A percentile compares a stretch with the other conserved stretches of the same genome.
phyloP scores from a whole-genome alignment of 2,797 vertebrate species.

The Eulemur mongoz region DNA sequence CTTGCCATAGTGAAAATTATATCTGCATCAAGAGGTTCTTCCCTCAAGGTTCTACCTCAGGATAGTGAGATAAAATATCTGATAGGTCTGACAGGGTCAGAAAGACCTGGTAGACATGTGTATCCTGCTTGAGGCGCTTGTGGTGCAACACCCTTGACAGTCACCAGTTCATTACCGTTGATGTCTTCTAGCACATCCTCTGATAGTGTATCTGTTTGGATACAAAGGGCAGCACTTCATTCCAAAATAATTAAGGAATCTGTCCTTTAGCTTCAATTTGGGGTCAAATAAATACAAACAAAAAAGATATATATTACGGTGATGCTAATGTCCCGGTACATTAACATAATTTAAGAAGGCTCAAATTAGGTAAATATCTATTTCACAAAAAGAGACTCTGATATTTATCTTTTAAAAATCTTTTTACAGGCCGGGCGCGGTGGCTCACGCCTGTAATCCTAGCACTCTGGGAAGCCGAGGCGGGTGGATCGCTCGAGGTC shows the following conservation, averaged over 20 bases:
- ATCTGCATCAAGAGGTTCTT: background rate
- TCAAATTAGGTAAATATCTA: background rate
- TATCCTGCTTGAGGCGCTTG: background rate
- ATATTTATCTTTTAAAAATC: background rate
- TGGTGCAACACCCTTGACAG: background rate
- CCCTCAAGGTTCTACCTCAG: background rate
- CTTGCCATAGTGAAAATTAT: background rate
- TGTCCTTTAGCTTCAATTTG: background rate
- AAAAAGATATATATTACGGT: background rate
- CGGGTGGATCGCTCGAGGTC: too few relatives aligned
- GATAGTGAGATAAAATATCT: background rate
- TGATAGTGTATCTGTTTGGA: background rate
- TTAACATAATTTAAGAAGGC: background rate
- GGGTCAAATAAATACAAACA: slow-evolving; percentile 1
- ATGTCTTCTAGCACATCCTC: background rate
- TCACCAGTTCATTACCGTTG: background rate
- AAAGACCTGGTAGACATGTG: background rate
- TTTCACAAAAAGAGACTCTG: background rate
- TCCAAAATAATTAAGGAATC: slow-evolving; percentile 3
- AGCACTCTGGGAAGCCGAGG: too few relatives aligned
- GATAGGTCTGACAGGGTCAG: background rate
- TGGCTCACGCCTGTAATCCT: too few relatives aligned
- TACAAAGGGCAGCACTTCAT: background rate
- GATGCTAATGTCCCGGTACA: background rate
- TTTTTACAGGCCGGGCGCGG: too few relatives aligned